Evolutionary conservation across 2,888 invertebrate genomes (phyloP).

Genomic region (Acrobasis repandana): DNA sequence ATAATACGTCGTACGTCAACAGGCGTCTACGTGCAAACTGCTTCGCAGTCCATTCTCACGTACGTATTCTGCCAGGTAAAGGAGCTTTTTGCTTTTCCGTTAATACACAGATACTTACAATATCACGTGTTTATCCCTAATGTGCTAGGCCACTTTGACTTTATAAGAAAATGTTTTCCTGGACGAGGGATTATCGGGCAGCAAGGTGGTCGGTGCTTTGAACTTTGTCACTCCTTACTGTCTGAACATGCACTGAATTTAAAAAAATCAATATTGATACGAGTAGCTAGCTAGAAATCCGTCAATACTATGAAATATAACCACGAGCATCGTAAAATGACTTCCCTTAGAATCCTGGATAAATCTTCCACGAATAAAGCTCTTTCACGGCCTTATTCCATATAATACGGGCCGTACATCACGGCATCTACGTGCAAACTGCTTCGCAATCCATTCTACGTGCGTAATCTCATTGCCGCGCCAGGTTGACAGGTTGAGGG

Average conservation of each 20-base stretch:
- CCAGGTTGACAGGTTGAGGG: slow-evolving; percentile 13
- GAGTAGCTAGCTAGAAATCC: too few relatives aligned
- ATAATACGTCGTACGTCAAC: slow-evolving; percentile 41
- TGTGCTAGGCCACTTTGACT: too few relatives aligned
- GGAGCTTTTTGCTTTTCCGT: too few relatives aligned
- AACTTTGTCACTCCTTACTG: too few relatives aligned
- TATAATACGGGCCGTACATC: slow-evolving; percentile 40
- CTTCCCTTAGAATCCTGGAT: background rate
- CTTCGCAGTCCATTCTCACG: slow-evolving; percentile 45
- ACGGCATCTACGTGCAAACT: slow-evolving; percentile 51
- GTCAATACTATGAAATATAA: too few relatives aligned
- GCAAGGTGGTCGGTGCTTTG: too few relatives aligned
- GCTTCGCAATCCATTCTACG: slow-evolving; percentile 46
- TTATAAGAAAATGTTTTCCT: too few relatives aligned
- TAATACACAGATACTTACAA: too few relatives aligned
- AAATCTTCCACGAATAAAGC: slow-evolving; percentile 23
- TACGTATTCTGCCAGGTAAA: slow-evolving; percentile 41
- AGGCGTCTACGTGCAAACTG: slow-evolving; percentile 51
- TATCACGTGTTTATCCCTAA: too few relatives aligned
- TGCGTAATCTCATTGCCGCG: slow-evolving; percentile 42
- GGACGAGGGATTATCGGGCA: too few relatives aligned
- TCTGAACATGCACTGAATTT: too few relatives aligned
- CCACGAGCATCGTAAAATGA: background rate
- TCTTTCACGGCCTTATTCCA: slow-evolving; percentile 30
- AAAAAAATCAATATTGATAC: too few relatives aligned